A percentile compares a stretch with the other conserved stretches of the same genome.
These are phyloP conservation scores for Cottus gobio DNA, from an alignment of 2,113 vertebrate species.

Conservation along the genomic window DNA sequence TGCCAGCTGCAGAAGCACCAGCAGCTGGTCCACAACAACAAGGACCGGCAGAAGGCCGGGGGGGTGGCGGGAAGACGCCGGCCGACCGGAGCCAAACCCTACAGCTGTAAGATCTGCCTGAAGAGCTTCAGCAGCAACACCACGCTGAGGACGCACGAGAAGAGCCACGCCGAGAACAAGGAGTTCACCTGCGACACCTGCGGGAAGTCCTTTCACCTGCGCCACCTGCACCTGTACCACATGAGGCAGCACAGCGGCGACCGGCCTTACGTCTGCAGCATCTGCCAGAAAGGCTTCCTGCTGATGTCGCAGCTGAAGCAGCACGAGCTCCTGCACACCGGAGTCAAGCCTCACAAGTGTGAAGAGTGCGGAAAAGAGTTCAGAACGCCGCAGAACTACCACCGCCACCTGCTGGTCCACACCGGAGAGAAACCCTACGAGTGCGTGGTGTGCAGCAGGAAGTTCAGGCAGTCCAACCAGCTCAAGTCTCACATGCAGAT, in stretches of 20 bases:
- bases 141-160: constrained; percentile 67
- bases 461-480: constrained; percentile 77
- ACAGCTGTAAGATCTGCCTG: constrained; percentile 63
- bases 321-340: constrained; percentile 75
- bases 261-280: constrained; percentile 67
- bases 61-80: background rate
- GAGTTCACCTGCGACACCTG: constrained; percentile 70
- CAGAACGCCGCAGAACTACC: constrained; percentile 71
- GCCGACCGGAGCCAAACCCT: background rate
- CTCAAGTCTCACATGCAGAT: constrained; percentile 81
- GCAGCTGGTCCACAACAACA: constrained; percentile 58
- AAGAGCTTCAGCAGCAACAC: constrained; percentile 69
- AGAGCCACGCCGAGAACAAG: constrained; percentile 65
- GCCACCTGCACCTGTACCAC: constrained; percentile 72
- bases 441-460: constrained; percentile 63
- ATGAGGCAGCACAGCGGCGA: constrained; percentile 67
- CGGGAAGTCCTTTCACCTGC: constrained; percentile 67
- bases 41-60: background rate
- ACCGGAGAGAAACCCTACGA: constrained; percentile 75
- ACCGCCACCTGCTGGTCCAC: constrained; percentile 75
- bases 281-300: constrained; percentile 82
- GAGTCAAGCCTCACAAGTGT: constrained; percentile 71
- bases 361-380: constrained; percentile 69
- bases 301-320: constrained; percentile 72
- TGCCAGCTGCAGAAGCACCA: constrained; percentile 79